Conservation (phyloP, 2,797 vertebrate genomes). For the Pempheris klunzingeri region DNA sequence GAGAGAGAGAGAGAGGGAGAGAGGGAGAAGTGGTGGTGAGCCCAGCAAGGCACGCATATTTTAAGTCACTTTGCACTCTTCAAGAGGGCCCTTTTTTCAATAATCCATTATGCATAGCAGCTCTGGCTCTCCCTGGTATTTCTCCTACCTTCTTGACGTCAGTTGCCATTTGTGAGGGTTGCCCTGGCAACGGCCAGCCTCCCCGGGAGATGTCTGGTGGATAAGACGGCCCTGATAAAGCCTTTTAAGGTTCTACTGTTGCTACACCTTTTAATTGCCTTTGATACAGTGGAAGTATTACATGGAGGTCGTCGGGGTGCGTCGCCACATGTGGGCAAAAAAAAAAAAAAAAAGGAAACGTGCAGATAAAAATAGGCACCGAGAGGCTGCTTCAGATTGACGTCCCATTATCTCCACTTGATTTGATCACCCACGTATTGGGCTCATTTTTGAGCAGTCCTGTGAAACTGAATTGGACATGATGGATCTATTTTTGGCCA, state of each 20-base stretch:
- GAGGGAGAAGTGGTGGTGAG: constrained; percentile 48
- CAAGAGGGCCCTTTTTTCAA: constrained; percentile 83
- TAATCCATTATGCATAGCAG: constrained; percentile 91
- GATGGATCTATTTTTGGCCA: constrained; percentile 44
- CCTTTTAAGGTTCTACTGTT: constrained; percentile 86
- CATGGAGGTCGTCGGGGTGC: constrained; percentile 44
- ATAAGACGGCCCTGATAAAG: constrained; percentile 88
- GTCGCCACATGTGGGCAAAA: constrained; percentile 54
- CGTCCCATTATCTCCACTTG: constrained; percentile 51
- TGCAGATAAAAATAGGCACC: constrained; percentile 54
- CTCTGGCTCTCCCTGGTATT: constrained; percentile 88
- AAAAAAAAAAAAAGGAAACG: constrained; percentile 17
- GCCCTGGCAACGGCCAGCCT: constrained; percentile 92
- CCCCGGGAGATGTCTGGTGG: constrained; percentile 90
- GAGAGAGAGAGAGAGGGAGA: constrained; percentile 5
- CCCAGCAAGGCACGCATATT: constrained; percentile 74
- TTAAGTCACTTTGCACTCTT: constrained; percentile 85
- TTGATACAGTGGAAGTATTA: constrained; percentile 77
- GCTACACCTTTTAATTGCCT: constrained; percentile 84
- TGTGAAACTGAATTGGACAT: constrained; percentile 55
- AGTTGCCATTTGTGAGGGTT: constrained; percentile 94
- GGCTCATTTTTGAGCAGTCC: constrained; percentile 49
- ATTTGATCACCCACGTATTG: constrained; percentile 59
- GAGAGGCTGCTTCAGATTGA: constrained; percentile 57
- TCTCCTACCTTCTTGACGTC: constrained; percentile 93